These are phyloP conservation scores for Periophthalmus modestus DNA, from an alignment of 2,113 vertebrate genomes.

Conservation along the genomic window DNA sequence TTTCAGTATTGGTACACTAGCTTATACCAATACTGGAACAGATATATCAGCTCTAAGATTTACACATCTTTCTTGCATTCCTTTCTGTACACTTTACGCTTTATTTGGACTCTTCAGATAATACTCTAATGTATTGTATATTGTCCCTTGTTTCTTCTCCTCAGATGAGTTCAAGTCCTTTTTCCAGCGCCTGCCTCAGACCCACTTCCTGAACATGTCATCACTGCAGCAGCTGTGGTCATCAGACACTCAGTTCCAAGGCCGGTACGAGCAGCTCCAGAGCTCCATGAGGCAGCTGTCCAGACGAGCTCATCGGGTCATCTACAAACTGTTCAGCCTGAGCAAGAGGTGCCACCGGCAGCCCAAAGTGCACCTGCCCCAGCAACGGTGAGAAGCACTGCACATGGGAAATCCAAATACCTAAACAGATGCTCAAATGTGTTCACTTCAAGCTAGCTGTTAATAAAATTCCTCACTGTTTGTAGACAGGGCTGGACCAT, in stretches of 20 bases:
- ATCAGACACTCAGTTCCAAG: slow-evolving; percentile 89
- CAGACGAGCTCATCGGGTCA: slow-evolving; percentile 88
- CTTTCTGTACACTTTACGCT: no score
- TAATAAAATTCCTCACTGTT: no score
- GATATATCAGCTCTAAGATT: no score
- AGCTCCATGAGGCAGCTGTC: slow-evolving; percentile 87
- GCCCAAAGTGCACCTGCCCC: slow-evolving; percentile 87
- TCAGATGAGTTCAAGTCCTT: slow-evolving; percentile 96
- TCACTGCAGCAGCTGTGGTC: slow-evolving; percentile 92
- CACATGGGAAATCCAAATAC: no score
- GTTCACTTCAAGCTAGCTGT: no score
- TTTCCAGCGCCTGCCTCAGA: slow-evolving; percentile 88
- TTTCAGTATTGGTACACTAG: no score
- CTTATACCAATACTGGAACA: no score
- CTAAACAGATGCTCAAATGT: no score
- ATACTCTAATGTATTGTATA: not conserved
- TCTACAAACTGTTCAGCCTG: slow-evolving; percentile 94
- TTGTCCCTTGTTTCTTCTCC: not conserved
- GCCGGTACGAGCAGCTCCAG: slow-evolving; percentile 91
- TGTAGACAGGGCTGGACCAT: no score
- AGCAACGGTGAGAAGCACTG: slow-evolving; percentile 82
- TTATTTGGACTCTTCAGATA: not conserved
- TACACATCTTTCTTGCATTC: no score
- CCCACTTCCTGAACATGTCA: slow-evolving; percentile 91
- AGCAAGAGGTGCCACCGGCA: slow-evolving; percentile 95